Base-by-base conservation (phyloP, 1,140 invertebrate species). In the Pissodes strobi region DNA sequence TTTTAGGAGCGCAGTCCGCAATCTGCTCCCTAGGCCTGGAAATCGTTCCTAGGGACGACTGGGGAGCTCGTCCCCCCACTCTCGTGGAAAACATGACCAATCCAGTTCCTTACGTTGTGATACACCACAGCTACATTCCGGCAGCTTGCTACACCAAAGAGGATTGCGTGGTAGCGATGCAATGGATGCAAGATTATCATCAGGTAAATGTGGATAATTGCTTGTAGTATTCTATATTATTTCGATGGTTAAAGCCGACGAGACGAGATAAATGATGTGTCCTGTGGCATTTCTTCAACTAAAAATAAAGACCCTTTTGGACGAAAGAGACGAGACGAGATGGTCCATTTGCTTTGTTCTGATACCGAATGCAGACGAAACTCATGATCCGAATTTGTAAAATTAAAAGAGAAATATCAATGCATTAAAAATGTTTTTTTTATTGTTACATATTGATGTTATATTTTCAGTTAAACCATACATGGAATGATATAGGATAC, bases 401-500 rank as follows among this genome's bases (percentile, higher is more conserved):
- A n/a, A n/a, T 5, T 5, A 43, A 13, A 43, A 43, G 4, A 43
- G 13, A 43, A 4, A 4, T 30, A 30, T 30, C 12, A 30, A 6
- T 30, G 4, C 27, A 30, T 12, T 41, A 8, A 21, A 2, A 46
- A n/a, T n/a, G n/a, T n/a, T 46, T 17, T 18, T 21, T 19, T 46
- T 46, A 17, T 46, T 17, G 21, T 41, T n/a, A n/a, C n/a, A n/a
- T n/a, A n/a, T n/a, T n/a, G n/a, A n/a, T n/a, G n/a, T n/a, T 30
- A 2, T 27, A 22, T 43, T 52, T 61, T 19, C 17, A 64, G 58
- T n/a, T 63, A 19, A 64, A 67, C 74, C 17, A 81, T 79, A 79
- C 79, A 1, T 91, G 88, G 89, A 82, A 79, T 70, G 90, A 92
- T 71, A 90, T 86, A 70, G 79, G 91, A 80, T 85, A 92, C 82